These are phyloP conservation scores for Xylophagus ater DNA, from an alignment of 2,888 invertebrate species.

Conservation along the genomic window DNA sequence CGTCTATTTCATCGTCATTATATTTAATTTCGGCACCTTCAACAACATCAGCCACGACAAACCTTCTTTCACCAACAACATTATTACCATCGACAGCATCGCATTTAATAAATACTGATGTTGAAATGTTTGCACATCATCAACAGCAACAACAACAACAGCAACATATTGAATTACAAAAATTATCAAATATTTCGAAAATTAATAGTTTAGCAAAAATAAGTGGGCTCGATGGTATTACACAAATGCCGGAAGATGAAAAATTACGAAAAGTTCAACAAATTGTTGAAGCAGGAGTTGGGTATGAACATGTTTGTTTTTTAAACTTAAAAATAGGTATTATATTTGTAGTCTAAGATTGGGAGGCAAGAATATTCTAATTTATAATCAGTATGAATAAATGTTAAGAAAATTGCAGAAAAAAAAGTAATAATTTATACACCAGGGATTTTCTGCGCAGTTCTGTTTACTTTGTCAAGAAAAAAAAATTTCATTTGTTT, in stretches of 20 bases:
- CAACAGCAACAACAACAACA: conserved; percentile 4
- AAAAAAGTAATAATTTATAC: too few relatives aligned
- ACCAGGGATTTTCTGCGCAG: conserved; percentile 14
- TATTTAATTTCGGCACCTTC: too few relatives aligned
- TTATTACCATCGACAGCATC: too few relatives aligned
- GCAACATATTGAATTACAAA: conserved; percentile 7
- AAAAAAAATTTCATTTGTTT: too few relatives aligned
- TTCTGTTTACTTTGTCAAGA: conserved; percentile 17
- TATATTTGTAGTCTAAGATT: too few relatives aligned
- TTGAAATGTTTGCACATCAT: conserved; percentile 5
- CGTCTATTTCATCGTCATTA: too few relatives aligned
- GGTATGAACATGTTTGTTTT: conserved; percentile 23
- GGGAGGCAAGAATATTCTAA: too few relatives aligned
- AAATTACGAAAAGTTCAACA: conserved; percentile 32
- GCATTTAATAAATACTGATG: too few relatives aligned
- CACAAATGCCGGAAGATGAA: conserved; percentile 28
- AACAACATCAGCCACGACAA: too few relatives aligned
- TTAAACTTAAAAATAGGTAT: too few relatives aligned
- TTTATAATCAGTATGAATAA: conserved; percentile 9
- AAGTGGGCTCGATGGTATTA: conserved; percentile 8
- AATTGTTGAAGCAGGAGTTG: conserved; percentile 33
- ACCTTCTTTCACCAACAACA: too few relatives aligned
- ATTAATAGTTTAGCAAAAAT: conserved; percentile 10
- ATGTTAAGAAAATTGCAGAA: too few relatives aligned
- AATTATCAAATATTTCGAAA: conserved; percentile 10